Percentiles rank a stretch among this genome's conserved stretches.
phyloP scores from a whole-genome alignment of 2,797 vertebrate genomes.

The Semaprochilodus insignis region DNA sequence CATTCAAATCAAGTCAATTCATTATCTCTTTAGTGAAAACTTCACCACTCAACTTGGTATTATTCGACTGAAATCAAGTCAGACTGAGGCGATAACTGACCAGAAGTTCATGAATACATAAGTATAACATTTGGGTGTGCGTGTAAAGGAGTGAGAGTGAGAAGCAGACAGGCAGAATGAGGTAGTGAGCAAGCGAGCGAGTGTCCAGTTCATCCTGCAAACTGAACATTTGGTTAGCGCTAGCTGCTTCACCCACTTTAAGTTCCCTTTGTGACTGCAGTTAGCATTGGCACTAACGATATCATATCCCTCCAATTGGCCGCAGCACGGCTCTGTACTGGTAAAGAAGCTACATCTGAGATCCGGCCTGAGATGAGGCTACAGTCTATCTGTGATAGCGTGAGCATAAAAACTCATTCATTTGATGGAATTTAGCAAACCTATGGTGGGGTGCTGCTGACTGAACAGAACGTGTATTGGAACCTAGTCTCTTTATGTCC shows the following conservation, averaged over 20 bases:
- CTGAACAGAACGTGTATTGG: neutral
- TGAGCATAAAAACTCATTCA: neutral
- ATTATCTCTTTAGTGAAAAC: neutral
- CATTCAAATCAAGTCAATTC: neutral
- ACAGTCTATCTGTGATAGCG: neutral
- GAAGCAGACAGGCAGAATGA: neutral
- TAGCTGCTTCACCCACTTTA: conserved; percentile 5
- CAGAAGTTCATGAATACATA: conserved; percentile 1
- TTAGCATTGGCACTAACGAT: neutral
- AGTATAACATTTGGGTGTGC: neutral
- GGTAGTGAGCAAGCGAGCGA: neutral
- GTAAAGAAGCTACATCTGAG: neutral
- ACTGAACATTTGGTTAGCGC: conserved; percentile 15
- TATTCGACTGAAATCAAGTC: neutral
- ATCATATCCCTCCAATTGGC: neutral
- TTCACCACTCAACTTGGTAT: neutral
- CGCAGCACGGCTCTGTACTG: neutral
- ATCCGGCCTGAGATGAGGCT: neutral
- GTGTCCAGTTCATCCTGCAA: neutral
- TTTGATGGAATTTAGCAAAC: neutral
- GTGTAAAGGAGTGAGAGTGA: neutral
- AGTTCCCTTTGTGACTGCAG: conserved; percentile 10
- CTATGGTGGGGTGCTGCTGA: neutral
- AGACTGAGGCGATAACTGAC: neutral
- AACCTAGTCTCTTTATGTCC: too few relatives aligned